Conservation (phyloP, 2,797 vertebrate genomes). For the Enteromius paludinosus region DNA sequence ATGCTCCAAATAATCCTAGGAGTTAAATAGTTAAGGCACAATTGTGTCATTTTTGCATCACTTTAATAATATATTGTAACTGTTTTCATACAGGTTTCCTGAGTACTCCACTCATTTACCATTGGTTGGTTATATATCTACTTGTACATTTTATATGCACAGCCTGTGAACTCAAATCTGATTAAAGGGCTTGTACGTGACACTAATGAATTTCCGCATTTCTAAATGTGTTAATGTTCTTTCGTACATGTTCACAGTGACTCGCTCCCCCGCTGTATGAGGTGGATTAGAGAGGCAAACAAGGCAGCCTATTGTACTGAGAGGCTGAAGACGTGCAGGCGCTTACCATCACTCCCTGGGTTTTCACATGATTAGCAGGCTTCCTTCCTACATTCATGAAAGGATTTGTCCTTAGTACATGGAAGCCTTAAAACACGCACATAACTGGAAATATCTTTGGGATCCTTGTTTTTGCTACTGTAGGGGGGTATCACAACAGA, state of each 20-base stretch:
- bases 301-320: conserved; percentile 53
- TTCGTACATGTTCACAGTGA: conserved; percentile 25
- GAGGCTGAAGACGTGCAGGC: conserved; percentile 42
- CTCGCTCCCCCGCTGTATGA: conserved; percentile 25
- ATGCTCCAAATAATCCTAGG: background rate
- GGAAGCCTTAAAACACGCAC: conserved; percentile 16
- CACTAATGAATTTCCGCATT: conserved; percentile 3
- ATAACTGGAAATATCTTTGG: conserved; percentile 28
- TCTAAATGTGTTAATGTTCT: conserved; percentile 41
- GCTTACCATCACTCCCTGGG: background rate
- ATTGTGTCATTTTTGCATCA: background rate
- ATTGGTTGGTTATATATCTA: background rate
- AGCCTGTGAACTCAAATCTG: background rate
- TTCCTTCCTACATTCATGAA: conserved; percentile 45
- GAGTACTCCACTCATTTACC: background rate
- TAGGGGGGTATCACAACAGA: background rate
- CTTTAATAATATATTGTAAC: background rate
- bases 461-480: conserved; percentile 2
- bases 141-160: background rate
- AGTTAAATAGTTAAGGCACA: background rate
- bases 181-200: background rate
- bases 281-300: conserved; percentile 53
- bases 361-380: conserved; percentile 31
- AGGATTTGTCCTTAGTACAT: conserved; percentile 41
- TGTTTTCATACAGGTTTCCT: background rate